These are phyloP conservation scores for Ennomos fuscantarius DNA, from an alignment of 2,888 invertebrate genomes.

Conservation along the genomic window DNA sequence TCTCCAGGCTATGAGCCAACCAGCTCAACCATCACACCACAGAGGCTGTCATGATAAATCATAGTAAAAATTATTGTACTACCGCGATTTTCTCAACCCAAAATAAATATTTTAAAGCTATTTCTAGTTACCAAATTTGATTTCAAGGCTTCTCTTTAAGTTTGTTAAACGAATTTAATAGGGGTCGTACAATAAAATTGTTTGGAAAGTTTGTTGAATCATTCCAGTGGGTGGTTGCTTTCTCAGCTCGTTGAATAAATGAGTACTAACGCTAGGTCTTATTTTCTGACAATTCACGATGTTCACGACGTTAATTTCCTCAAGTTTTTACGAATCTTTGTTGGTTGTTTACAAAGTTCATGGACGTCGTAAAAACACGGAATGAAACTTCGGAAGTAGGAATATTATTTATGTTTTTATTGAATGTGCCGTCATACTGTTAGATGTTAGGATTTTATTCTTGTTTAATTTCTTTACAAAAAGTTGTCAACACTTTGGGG, in stretches of 20 bases:
- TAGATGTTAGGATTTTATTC: conserved; percentile 11
- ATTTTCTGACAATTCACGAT: conserved; percentile 16
- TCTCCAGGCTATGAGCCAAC: too few species aligned
- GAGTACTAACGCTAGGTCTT: background rate
- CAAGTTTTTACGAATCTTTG: conserved; percentile 16
- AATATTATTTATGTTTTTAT: conserved; percentile 7
- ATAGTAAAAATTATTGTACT: too few species aligned
- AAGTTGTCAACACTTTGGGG: conserved; percentile 2
- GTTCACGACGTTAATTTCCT: conserved; percentile 19
- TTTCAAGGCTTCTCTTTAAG: too few species aligned
- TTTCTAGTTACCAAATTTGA: too few species aligned
- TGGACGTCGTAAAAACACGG: conserved; percentile 19
- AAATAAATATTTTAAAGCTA: too few species aligned
- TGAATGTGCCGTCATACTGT: conserved; percentile 3
- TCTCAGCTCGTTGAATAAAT: background rate
- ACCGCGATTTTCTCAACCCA: too few species aligned
- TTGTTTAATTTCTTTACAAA: background rate
- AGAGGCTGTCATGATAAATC: too few species aligned
- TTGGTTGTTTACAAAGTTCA: conserved; percentile 5
- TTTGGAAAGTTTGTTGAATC: conserved; percentile 36
- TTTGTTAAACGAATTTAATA: too few species aligned
- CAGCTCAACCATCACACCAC: too few species aligned
- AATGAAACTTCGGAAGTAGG: conserved; percentile 13
- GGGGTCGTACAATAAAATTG: background rate
- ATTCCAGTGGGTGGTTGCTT: conserved; percentile 20